These are phyloP conservation scores for Nymphalis urticae DNA, from an alignment of 2,888 invertebrate genomes.

Conservation along the genomic window DNA sequence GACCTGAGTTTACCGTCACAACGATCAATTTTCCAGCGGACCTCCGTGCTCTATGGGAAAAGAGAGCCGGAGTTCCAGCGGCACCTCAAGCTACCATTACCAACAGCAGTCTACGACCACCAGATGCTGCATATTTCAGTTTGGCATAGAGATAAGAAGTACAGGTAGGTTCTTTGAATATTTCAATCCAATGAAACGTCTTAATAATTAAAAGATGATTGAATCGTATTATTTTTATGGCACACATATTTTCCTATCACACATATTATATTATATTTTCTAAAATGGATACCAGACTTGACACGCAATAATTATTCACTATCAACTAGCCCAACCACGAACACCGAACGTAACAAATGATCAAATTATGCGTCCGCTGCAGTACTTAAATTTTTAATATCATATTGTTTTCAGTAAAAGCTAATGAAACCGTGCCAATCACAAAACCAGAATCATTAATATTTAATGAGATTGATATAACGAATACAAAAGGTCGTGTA, in stretches of 20 bases:
- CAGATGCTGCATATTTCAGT: conserved; percentile 89
- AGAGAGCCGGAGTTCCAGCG: conserved; percentile 90
- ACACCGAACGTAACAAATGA: not conserved
- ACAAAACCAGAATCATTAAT: not conserved
- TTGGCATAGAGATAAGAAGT: conserved; percentile 92
- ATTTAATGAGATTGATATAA: not conserved
- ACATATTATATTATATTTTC: no score
- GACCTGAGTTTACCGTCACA: conserved; percentile 67
- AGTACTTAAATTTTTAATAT: conserved; percentile 3
- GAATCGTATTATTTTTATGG: not conserved
- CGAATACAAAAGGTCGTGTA: not conserved
- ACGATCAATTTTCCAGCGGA: conserved; percentile 86
- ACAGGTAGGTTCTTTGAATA: conserved; percentile 81
- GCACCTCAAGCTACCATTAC: conserved; percentile 85
- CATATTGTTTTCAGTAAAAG: not conserved
- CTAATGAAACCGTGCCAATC: not conserved
- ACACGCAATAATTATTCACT: not conserved
- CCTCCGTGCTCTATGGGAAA: conserved; percentile 90
- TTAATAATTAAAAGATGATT: not conserved
- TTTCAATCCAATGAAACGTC: not conserved
- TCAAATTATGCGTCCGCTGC: not conserved
- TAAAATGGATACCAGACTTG: no score
- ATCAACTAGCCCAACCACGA: not conserved
- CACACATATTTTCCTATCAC: no score
- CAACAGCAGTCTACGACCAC: conserved; percentile 74